Percentiles rank a stretch among this genome's conserved stretches.
These are phyloP conservation scores for Tipula lateralis DNA, from an alignment of 2,888 invertebrate species.

Conservation along the genomic window DNA sequence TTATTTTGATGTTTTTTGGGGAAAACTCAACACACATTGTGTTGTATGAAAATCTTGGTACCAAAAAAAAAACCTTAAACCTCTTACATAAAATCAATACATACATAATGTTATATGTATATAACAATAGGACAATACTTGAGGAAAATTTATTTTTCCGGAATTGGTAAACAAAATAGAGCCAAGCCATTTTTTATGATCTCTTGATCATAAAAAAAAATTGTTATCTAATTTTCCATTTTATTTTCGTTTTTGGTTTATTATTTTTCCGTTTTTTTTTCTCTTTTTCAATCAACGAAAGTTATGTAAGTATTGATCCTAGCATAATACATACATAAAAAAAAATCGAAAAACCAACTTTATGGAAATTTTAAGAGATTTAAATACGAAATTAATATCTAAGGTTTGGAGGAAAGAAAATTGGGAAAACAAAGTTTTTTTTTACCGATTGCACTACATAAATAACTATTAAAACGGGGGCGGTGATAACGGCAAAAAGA, in stretches of 20 bases:
- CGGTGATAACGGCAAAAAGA: not conserved
- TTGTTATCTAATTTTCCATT: slow-evolving; percentile 13
- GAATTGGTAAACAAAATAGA: slow-evolving; percentile 19
- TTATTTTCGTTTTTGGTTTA: not conserved
- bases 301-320: slow-evolving; percentile 24
- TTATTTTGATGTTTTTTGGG: not conserved
- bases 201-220: not conserved
- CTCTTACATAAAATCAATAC: not conserved
- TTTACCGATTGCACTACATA: not conserved
- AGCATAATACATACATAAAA: not conserved
- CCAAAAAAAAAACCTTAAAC: not conserved
- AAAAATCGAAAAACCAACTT: not conserved
- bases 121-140: slow-evolving; percentile 24
- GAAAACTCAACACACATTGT: not conserved
- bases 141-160: slow-evolving; percentile 11
- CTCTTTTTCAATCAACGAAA: not conserved
- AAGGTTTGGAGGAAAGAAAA: not conserved
- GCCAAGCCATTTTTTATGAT: not conserved
- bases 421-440: not conserved
- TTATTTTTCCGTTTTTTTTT: not conserved
- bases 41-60: not conserved
- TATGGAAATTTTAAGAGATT: slow-evolving; percentile 3
- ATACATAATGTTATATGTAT: not conserved
- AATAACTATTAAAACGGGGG: not conserved
- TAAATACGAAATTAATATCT: not conserved